Evolutionary conservation across 2,888 invertebrate species (phyloP).

Genomic region (Cynaeus angustus): DNA sequence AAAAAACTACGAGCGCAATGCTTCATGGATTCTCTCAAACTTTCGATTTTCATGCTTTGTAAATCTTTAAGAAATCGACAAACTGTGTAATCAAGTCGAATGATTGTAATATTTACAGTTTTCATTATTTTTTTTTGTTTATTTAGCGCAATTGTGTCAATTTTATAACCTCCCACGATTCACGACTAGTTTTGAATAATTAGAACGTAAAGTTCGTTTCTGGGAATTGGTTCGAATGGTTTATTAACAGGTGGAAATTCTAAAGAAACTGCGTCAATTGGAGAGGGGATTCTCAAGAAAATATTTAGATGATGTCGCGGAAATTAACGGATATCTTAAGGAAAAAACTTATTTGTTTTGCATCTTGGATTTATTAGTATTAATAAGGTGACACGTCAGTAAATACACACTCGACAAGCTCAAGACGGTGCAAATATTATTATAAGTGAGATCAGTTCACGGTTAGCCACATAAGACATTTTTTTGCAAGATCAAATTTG

Average conservation of each 20-base stretch:
- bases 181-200: neutral
- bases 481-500: too few species aligned
- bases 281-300: constrained; percentile 1
- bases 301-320: constrained; percentile 10
- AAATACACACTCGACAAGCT: too few species aligned
- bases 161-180: constrained; percentile 24
- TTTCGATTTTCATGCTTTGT: constrained; percentile 63
- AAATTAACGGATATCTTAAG: too few species aligned
- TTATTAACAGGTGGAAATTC: constrained; percentile 15
- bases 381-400: too few species aligned
- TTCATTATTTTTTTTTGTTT: constrained; percentile 52
- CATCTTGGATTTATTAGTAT: too few species aligned
- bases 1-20: constrained; percentile 51
- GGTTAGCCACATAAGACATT: too few species aligned
- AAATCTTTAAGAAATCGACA: constrained; percentile 59
- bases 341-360: too few species aligned
- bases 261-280: neutral
- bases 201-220: constrained; percentile 8
- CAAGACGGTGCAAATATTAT: too few species aligned
- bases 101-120: constrained; percentile 50
- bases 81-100: constrained; percentile 53
- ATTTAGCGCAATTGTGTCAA: constrained; percentile 23
- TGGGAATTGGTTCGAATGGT: constrained; percentile 1
- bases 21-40: constrained; percentile 58
- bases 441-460: too few species aligned